Conservation (phyloP, 2,113 vertebrate genomes). For the Semnopithecus entellus region DNA sequence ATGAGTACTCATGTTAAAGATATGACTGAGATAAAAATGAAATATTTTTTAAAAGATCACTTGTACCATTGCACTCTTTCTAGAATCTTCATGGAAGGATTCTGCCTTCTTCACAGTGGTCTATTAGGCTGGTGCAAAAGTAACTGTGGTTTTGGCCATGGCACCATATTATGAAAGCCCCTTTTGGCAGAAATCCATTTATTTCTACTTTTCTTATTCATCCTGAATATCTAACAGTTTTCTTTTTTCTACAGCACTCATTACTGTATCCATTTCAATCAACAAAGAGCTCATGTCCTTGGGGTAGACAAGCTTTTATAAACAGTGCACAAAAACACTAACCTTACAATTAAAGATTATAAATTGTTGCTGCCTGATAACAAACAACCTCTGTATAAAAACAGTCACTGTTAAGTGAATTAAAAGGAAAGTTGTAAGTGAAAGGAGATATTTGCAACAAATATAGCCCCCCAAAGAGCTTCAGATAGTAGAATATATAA, state of each 20-base stretch:
- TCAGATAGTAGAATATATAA: no score
- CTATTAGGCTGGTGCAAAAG: no score
- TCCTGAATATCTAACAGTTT: neutral
- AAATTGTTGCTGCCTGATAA: neutral
- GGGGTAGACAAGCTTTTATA: neutral
- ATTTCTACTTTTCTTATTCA: neutral
- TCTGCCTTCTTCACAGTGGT: no score
- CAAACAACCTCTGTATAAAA: neutral
- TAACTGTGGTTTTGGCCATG: no score
- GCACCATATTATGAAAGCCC: no score
- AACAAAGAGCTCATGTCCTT: neutral
- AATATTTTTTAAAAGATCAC: neutral
- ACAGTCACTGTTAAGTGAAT: accelerated
- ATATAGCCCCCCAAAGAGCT: neutral
- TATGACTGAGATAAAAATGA: neutral
- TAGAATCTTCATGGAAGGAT: neutral
- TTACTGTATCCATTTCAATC: neutral
- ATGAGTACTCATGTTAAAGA: neutral
- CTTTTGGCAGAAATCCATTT: neutral
- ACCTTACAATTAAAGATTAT: neutral
- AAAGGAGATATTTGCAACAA: neutral
- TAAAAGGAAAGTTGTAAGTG: neutral
- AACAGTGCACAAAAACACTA: neutral
- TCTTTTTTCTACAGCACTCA: neutral
- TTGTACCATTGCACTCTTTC: neutral